Conservation (phyloP, 2,113 vertebrate species). For the Lipotes vexillifer region DNA sequence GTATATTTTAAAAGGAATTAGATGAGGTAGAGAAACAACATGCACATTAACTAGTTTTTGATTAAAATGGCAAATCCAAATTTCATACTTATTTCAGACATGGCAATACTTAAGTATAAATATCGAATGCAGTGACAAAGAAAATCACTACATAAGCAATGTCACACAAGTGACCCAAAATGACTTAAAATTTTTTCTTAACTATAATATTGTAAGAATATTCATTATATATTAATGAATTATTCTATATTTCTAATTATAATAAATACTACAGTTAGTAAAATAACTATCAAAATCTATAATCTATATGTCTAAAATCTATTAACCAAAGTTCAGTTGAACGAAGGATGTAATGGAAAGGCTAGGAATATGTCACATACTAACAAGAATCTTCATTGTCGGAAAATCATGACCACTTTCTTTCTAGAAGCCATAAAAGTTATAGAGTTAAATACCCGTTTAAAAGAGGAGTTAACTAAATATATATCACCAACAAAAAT, state of each 20-base stretch:
- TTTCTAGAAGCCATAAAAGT: not conserved
- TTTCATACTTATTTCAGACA: not conserved
- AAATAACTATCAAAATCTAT: not conserved
- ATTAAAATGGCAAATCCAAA: not conserved
- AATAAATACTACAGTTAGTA: not conserved
- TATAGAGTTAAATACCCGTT: not conserved
- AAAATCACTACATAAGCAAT: not conserved
- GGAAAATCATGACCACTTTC: not conserved
- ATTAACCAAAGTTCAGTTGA: not conserved
- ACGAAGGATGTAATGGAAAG: not conserved
- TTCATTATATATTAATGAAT: not conserved
- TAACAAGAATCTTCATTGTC: not conserved
- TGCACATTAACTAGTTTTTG: not conserved
- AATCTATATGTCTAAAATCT: not conserved
- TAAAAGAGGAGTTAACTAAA: slow-evolving; percentile 2
- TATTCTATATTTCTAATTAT: not conserved
- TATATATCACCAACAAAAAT: not conserved
- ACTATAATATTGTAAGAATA: not conserved
- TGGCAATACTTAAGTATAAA: not conserved
- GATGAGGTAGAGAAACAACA: not conserved
- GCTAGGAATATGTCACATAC: not conserved
- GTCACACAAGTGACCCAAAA: not conserved
- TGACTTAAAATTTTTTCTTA: not conserved
- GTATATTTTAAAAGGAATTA: not conserved
- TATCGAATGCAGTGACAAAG: not conserved